Base-by-base conservation (phyloP, 2,888 invertebrate species). In the Hecatera dysodea region DNA sequence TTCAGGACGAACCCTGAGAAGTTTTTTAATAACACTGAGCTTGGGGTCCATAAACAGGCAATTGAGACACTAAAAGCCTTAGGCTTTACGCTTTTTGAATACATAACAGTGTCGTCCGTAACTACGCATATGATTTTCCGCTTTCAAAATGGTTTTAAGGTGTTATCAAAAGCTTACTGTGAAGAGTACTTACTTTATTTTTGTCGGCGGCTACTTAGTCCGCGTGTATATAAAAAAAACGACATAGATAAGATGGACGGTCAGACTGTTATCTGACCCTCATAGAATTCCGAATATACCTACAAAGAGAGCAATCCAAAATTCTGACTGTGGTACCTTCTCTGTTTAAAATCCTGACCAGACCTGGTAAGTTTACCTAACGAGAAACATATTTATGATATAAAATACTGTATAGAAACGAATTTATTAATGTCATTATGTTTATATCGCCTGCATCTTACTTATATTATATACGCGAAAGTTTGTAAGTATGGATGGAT, bases 21-120 rank as follows among this genome's bases (percentile, higher is more conserved):
- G 56, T 67, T 77, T 83, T 80, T 69, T 68, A 83, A 81, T 77
- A 73, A 69, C 66, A 66, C 19, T 60, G 33, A 66, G 56, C 39
- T 46, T 62, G 27, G 55, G 53, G 63, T 74, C 60, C 57, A 66
- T 71, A 78, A 68, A 75, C 67, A 80, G 68, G 68, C 81, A 68
- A 82, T 80, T 82, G 70, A 60, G 27, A 78, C 66, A 67, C 63
- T 65, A 78, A 69, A 46, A 67, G 60, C 64, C 57, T 65, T 36
- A 61, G 39, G 66, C 27, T 61, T 33, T 36, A 67, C 57, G 79
- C 24, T 22, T 19, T 39, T 52, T 63, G 79, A 77, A 79, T 81
- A 66, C 59, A 29, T 68, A 78, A 63, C 55, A 60, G 55, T 42
- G 59, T 29, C 44, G 19, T 64, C 44, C 29, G 11, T 52, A 44